Evolutionary conservation across 2,888 invertebrate genomes (phyloP).

Genomic region (Drosophila melanocephala): DNA sequence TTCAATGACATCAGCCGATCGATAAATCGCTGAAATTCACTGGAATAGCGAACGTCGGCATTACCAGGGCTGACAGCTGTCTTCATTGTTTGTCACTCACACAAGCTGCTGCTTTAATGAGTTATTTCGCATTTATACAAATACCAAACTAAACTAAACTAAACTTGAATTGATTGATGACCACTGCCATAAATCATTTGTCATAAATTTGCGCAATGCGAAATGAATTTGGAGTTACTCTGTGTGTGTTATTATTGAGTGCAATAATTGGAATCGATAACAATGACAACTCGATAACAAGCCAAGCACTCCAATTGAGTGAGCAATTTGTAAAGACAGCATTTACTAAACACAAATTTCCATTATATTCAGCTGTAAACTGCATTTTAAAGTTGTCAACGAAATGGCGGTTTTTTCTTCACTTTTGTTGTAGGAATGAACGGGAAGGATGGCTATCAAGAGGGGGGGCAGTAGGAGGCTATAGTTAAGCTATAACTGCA

Average conservation of each 20-base stretch:
- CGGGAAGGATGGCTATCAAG: background rate
- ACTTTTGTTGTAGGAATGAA: conserved; percentile 27
- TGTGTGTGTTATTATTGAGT: background rate
- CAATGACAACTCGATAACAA: background rate
- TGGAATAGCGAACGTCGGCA: background rate
- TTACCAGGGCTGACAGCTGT: background rate
- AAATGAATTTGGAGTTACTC: background rate
- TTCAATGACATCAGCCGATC: background rate
- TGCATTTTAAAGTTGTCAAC: conserved; percentile 38
- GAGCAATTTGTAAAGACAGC: background rate
- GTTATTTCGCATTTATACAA: background rate
- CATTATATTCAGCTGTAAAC: background rate
- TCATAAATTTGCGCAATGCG: background rate
- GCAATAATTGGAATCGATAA: conserved; percentile 3
- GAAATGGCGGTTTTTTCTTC: conserved; percentile 19
- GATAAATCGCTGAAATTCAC: background rate
- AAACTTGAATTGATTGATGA: background rate
- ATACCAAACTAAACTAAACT: background rate
- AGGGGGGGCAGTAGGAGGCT: background rate
- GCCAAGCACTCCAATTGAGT: background rate
- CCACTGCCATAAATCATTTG: background rate
- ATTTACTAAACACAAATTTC: background rate
- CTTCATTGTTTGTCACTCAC: background rate
- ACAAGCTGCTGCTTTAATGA: background rate
- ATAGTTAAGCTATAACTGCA: background rate